These are phyloP conservation scores for Toxostoma redivivum DNA, from an alignment of 2,113 vertebrate genomes.

Conservation along the genomic window DNA sequence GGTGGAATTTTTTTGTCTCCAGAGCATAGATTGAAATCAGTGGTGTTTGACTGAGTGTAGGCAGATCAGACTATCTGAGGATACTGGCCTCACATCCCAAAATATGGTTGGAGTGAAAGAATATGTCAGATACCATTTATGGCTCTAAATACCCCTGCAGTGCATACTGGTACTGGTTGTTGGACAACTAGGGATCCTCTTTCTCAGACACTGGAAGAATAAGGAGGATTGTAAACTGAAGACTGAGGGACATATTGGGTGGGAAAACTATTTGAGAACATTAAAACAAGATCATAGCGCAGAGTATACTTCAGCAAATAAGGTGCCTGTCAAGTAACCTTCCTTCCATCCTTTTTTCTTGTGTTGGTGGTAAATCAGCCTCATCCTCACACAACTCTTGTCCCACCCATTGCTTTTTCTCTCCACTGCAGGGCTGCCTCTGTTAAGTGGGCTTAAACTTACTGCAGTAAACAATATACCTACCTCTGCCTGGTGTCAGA, in stretches of 20 bases:
- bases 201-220: neutral
- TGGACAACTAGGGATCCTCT: neutral
- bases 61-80: neutral
- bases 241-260: neutral
- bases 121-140: neutral
- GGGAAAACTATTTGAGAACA: neutral
- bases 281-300: neutral
- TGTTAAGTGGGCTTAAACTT: neutral
- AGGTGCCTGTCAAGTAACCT: neutral
- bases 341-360: neutral
- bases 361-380: neutral
- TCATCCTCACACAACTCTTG: neutral
- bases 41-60: neutral
- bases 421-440: neutral
- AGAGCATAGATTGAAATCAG: neutral
- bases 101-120: neutral
- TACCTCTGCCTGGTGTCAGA: neutral
- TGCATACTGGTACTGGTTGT: neutral
- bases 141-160: neutral
- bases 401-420: neutral
- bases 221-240: neutral
- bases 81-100: neutral
- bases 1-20: neutral
- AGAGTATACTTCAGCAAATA: neutral
- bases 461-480: neutral